phyloP scores from a whole-genome alignment of 1,140 invertebrate genomes.

The Penaeus indicus region DNA sequence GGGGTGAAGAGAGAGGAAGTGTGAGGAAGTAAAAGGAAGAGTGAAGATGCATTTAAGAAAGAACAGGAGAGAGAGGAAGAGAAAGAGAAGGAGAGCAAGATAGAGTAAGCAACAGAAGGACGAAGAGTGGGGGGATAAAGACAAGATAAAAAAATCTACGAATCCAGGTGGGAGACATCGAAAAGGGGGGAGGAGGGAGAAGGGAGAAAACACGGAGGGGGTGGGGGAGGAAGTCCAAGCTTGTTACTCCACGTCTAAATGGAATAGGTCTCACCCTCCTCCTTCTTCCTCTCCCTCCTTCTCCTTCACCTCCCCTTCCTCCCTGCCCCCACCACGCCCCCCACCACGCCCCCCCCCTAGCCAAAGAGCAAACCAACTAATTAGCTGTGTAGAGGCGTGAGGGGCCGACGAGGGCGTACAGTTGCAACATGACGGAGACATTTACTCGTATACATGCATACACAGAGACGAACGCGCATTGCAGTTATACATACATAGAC shows the following conservation, averaged over 20 bases:
- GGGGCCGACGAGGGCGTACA: too few relatives aligned
- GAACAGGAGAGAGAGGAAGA: background rate
- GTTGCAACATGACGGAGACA: too few relatives aligned
- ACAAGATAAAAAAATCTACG: too few relatives aligned
- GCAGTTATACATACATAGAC: too few relatives aligned
- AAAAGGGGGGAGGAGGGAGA: conserved; percentile 26
- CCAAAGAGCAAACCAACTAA: too few relatives aligned
- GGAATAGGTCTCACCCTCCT: background rate
- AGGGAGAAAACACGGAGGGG: background rate
- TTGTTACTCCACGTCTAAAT: background rate
- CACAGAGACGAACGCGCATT: too few relatives aligned
- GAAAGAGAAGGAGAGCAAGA: too few relatives aligned
- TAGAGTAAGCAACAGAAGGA: background rate
- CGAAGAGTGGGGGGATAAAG: background rate
- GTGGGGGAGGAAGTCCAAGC: background rate
- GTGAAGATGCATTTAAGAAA: background rate
- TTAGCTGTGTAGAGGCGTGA: too few relatives aligned
- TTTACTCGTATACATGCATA: too few relatives aligned
- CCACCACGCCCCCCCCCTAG: background rate
- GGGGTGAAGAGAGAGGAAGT: background rate
- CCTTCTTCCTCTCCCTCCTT: conserved; percentile 21
- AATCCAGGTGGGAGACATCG: conserved; percentile 32
- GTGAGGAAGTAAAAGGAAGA: background rate
- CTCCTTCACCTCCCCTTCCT: conserved; percentile 1
- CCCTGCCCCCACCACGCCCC: conserved; percentile 1